phyloP scores from a whole-genome alignment of 2,113 vertebrate genomes.

The Myrmophylax atrothorax region DNA sequence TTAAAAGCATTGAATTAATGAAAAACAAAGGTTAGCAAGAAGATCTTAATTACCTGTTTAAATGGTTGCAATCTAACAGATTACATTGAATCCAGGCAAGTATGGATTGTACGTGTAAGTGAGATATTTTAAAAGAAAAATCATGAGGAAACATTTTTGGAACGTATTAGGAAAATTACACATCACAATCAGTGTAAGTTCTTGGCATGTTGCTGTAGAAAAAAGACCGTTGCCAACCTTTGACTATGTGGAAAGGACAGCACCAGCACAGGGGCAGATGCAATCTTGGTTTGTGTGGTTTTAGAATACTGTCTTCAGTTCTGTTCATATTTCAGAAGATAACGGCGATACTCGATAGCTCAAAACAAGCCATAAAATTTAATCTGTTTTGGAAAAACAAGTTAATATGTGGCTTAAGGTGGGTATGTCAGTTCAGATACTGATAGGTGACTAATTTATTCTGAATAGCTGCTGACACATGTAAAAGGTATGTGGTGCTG shows the following conservation, averaged over 20 bases:
- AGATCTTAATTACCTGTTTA: not conserved
- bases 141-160: not conserved
- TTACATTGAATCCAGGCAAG: not conserved
- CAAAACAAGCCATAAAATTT: not conserved
- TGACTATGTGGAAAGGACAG: not conserved
- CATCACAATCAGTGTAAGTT: not conserved
- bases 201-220: not conserved
- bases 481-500: not conserved
- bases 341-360: not conserved
- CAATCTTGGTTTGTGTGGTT: not conserved
- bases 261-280: not conserved
- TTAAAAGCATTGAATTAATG: not conserved
- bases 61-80: not conserved
- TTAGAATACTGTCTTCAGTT: not conserved
- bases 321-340: not conserved
- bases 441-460: not conserved
- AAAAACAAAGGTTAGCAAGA: not conserved
- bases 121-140: not conserved
- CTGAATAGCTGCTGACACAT: conserved; percentile 31
- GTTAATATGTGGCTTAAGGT: not conserved
- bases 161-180: not conserved
- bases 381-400: not conserved
- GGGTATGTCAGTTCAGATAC: not conserved
- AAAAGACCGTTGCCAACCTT: not conserved
- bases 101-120: not conserved